Percentiles rank a stretch among this genome's conserved stretches.
Conservation (phyloP, 1,140 invertebrate species). For the Bicyclus anynana region DNA sequence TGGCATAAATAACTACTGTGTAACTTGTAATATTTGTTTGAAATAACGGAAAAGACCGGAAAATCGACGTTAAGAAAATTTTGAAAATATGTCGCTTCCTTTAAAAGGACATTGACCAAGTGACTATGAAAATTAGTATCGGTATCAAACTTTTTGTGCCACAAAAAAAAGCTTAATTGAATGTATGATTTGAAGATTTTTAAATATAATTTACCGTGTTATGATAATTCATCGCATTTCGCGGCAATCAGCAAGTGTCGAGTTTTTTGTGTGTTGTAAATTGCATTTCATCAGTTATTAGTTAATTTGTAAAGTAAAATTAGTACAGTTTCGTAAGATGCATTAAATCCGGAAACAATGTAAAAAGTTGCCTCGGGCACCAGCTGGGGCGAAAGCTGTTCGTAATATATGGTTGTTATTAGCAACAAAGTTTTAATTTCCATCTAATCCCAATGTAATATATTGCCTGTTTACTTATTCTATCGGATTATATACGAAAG, state of each 20-base stretch:
- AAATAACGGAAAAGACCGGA: neutral
- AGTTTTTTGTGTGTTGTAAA: too few species aligned
- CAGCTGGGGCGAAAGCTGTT: constrained; percentile 50
- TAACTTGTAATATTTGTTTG: neutral
- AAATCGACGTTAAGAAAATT: neutral
- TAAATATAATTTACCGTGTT: too few species aligned
- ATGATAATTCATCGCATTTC: too few species aligned
- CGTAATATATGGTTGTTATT: constrained; percentile 64
- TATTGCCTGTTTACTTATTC: constrained; percentile 39
- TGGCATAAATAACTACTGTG: too few species aligned
- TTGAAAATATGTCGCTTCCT: neutral
- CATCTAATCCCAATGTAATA: constrained; percentile 57
- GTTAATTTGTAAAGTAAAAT: neutral
- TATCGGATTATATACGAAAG: constrained; percentile 10
- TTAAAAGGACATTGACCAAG: neutral
- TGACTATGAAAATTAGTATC: neutral
- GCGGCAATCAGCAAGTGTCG: too few species aligned
- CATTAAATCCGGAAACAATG: constrained; percentile 37
- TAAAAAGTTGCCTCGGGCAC: constrained; percentile 54
- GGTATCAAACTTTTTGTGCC: too few species aligned
- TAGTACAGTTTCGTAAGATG: constrained; percentile 23
- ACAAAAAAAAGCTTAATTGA: too few species aligned
- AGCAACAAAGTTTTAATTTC: constrained; percentile 72
- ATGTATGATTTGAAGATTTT: too few species aligned
- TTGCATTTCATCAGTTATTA: neutral